Conservation (phyloP, 2,888 invertebrate genomes). For the Meganola albula region DNA sequence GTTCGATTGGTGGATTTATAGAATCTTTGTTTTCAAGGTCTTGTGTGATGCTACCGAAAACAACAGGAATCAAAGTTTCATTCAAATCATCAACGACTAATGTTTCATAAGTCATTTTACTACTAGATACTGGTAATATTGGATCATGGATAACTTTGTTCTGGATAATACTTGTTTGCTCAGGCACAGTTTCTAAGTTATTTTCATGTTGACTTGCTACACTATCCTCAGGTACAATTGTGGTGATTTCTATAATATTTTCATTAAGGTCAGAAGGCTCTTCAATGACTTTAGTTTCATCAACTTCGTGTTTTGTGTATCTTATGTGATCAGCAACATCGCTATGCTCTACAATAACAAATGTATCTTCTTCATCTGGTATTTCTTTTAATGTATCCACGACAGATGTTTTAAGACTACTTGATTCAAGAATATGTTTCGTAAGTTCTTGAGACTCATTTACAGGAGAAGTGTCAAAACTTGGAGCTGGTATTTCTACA, state of each 20-base stretch:
- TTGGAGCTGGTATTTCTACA: slow-evolving; percentile 9
- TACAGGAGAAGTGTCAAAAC: slow-evolving; percentile 8
- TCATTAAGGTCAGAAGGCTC: background rate
- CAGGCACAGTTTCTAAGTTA: background rate
- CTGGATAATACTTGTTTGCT: slow-evolving; percentile 7
- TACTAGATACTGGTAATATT: slow-evolving; percentile 1
- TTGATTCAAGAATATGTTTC: background rate
- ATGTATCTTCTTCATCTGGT: slow-evolving; percentile 23
- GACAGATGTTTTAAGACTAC: background rate
- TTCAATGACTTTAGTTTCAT: slow-evolving; percentile 1
- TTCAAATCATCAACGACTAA: slow-evolving; percentile 39
- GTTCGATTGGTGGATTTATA: slow-evolving; percentile 22
- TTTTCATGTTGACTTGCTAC: too few relatives aligned
- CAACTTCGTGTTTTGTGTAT: slow-evolving; percentile 1
- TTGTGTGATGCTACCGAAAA: slow-evolving; percentile 49
- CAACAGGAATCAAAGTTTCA: slow-evolving; percentile 44
- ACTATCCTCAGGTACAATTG: background rate
- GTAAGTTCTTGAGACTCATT: too few relatives aligned
- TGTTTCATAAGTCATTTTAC: slow-evolving; percentile 15
- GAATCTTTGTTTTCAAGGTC: too few relatives aligned
- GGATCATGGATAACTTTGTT: slow-evolving; percentile 15
- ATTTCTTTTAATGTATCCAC: slow-evolving; percentile 7
- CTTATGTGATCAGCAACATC: slow-evolving; percentile 15
- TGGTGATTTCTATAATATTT: slow-evolving; percentile 4
- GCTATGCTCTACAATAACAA: slow-evolving; percentile 28